A percentile compares a stretch with the other conserved stretches of the same genome.
These are phyloP conservation scores for Leucophenga maculata DNA, from an alignment of 2,888 invertebrate genomes.

Conservation along the genomic window DNA sequence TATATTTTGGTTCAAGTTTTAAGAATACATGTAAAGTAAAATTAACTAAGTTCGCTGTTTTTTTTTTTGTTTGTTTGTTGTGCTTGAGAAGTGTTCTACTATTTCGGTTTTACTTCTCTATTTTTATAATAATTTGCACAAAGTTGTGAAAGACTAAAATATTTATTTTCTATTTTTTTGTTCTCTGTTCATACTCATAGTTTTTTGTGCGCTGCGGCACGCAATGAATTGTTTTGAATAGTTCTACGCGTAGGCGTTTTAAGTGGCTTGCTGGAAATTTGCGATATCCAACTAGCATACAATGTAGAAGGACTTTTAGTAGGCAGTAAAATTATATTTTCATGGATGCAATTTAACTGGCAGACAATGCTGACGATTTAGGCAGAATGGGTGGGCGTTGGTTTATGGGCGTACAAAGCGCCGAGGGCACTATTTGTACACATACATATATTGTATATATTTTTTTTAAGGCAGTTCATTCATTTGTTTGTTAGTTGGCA, in stretches of 20 bases:
- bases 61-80: no score
- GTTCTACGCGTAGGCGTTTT: constrained; percentile 4
- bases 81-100: not conserved
- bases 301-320: constrained; percentile 53
- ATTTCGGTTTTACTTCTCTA: not conserved
- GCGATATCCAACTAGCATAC: no score
- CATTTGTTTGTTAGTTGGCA: no score
- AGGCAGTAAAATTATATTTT: constrained; percentile 58
- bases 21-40: no score
- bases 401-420: not conserved
- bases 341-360: constrained; percentile 48
- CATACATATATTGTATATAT: constrained; percentile 18
- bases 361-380: not conserved
- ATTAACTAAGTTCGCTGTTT: no score
- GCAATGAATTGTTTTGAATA: constrained; percentile 36
- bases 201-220: constrained; percentile 35
- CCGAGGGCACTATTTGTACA: constrained; percentile 4
- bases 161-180: not conserved
- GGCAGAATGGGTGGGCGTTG: constrained; percentile 3
- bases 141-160: constrained; percentile 5
- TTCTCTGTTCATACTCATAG: not conserved
- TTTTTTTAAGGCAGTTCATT: constrained; percentile 7
- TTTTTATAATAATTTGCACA: not conserved
- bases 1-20: no score
- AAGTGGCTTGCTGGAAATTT: no score